Conservation (phyloP, 2,888 invertebrate genomes). For the Diarsia rubi region DNA sequence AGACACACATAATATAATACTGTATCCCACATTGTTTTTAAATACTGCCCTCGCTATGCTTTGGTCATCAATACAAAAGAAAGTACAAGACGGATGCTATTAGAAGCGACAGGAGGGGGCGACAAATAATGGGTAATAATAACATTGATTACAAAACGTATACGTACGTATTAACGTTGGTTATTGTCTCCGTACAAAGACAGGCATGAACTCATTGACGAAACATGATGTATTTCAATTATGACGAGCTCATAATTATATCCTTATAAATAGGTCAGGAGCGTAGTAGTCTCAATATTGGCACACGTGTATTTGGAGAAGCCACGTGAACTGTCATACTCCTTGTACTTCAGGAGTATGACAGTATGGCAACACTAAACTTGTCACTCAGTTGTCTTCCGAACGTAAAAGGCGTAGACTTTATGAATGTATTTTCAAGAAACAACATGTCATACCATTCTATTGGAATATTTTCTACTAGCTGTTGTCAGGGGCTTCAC, state of each 20-base stretch:
- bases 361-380: neutral
- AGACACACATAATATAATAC: neutral
- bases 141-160: neutral
- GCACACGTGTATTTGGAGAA: neutral
- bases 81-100: neutral
- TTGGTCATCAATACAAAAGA: neutral
- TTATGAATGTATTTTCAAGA: neutral
- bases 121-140: neutral
- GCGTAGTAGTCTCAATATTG: neutral
- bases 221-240: no score
- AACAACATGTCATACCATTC: neutral
- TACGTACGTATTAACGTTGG: no score
- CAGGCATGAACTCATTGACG: neutral
- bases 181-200: neutral
- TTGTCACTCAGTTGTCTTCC: neutral
- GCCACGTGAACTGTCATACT: neutral
- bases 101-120: neutral
- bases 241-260: neutral
- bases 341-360: no score
- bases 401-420: neutral
- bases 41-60: neutral
- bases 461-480: neutral
- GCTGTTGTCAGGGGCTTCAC: no score
- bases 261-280: neutral
- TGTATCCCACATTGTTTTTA: neutral